Conservation (phyloP, 1,140 invertebrate species). For the Lepidotrigona ventralis region DNA sequence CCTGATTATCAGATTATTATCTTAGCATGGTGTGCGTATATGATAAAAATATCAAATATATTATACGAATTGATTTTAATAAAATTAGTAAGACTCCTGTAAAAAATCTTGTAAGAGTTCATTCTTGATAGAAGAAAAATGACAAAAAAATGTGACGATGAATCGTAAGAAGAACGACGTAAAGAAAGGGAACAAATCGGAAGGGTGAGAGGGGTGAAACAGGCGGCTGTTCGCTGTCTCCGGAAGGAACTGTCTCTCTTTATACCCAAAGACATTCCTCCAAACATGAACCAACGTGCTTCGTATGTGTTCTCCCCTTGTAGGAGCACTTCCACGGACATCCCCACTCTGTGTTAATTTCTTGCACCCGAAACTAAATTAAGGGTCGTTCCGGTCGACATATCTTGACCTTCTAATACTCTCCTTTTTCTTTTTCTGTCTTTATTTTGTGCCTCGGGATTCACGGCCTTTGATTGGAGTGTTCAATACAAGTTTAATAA, state of each 20-base stretch:
- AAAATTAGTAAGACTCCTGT: neutral
- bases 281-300: constrained; percentile 67
- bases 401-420: constrained; percentile 48
- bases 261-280: constrained; percentile 62
- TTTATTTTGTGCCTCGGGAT: neutral
- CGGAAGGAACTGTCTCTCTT: constrained; percentile 71
- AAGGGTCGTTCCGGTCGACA: constrained; percentile 64
- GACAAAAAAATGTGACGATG: constrained; percentile 31
- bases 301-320: constrained; percentile 52
- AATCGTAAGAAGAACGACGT: constrained; percentile 32
- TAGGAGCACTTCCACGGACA: constrained; percentile 49
- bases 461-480: neutral
- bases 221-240: constrained; percentile 65
- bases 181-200: constrained; percentile 30
- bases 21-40: too few species aligned
- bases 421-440: neutral
- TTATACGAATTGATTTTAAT: neutral
- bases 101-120: neutral
- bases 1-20: neutral
- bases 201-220: constrained; percentile 50
- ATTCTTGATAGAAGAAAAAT: constrained; percentile 35
- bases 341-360: constrained; percentile 62
- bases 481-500: neutral
- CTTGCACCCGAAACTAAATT: constrained; percentile 68
- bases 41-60: neutral